Percentiles rank a stretch among this genome's conserved stretches.
These are phyloP conservation scores for Dinomys branickii DNA, from an alignment of 2,113 vertebrate species.

Conservation along the genomic window DNA sequence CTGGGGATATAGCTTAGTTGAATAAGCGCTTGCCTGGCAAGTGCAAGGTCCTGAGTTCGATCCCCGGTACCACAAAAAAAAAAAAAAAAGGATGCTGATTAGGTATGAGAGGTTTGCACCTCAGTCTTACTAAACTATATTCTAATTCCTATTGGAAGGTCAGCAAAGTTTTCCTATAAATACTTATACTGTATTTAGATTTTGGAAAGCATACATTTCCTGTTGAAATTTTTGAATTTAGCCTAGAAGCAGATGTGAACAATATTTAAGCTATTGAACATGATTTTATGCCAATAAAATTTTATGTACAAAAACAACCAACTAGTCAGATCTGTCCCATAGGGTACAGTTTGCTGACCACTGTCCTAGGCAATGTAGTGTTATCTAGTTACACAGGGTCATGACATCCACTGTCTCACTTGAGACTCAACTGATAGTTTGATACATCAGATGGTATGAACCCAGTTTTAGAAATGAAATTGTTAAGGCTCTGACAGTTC, in stretches of 20 bases:
- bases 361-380: not conserved
- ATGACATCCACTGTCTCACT: not conserved
- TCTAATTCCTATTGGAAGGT: constrained; percentile 6
- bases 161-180: not conserved
- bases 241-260: not conserved
- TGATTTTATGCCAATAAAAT: not conserved
- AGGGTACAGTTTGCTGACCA: not conserved
- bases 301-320: not conserved
- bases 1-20: no score
- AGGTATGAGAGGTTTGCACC: not conserved
- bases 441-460: not conserved
- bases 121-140: not conserved
- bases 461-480: not conserved
- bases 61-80: no score
- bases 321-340: not conserved
- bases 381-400: not conserved
- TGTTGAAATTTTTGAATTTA: not conserved
- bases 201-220: not conserved
- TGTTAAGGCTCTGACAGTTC: not conserved
- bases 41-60: no score
- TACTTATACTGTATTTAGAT: not conserved
- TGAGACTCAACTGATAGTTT: not conserved
- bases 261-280: not conserved
- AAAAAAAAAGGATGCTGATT: not conserved
- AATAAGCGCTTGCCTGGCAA: no score